phyloP scores from a whole-genome alignment of 2,888 invertebrate genomes.

The Macrophya annulata region DNA sequence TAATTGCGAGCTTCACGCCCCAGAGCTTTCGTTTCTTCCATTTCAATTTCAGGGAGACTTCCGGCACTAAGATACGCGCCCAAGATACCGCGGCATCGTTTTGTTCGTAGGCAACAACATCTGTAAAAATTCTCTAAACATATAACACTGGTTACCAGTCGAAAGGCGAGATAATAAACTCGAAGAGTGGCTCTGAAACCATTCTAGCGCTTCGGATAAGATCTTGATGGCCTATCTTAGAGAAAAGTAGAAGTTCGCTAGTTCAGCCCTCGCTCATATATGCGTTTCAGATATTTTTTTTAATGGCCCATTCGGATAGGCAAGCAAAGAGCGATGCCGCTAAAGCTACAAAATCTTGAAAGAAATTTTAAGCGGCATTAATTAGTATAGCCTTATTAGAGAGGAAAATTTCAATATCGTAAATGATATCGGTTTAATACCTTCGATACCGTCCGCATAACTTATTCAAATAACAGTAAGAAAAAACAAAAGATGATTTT shows the following conservation, averaged over 20 bases:
- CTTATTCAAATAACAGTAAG: neutral
- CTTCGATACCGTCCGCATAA: neutral
- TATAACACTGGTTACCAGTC: slow-evolving; percentile 41
- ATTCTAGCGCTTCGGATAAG: slow-evolving; percentile 31
- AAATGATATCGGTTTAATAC: slow-evolving; percentile 9
- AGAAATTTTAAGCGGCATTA: neutral
- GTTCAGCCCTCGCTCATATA: neutral
- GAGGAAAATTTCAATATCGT: neutral
- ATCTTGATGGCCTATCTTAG: slow-evolving; percentile 51
- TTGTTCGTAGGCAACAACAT: slow-evolving; percentile 49
- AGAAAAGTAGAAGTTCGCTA: slow-evolving; percentile 49
- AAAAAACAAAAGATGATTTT: neutral
- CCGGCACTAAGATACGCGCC: slow-evolving; percentile 48
- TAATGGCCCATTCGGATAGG: slow-evolving; percentile 22
- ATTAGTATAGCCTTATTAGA: neutral
- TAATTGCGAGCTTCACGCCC: slow-evolving; percentile 54
- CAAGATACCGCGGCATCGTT: slow-evolving; percentile 55
- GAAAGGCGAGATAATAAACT: slow-evolving; percentile 52
- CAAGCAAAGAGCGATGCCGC: neutral
- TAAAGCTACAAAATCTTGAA: neutral
- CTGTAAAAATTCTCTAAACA: slow-evolving; percentile 46
- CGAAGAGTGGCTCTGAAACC: slow-evolving; percentile 47
- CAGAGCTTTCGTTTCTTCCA: slow-evolving; percentile 50
- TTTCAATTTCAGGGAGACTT: slow-evolving; percentile 53
- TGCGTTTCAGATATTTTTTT: slow-evolving; percentile 45